A percentile compares a stretch with the other conserved stretches of the same genome.
These are phyloP conservation scores for Anaspis maculata DNA, from an alignment of 2,888 invertebrate genomes.

Conservation along the genomic window DNA sequence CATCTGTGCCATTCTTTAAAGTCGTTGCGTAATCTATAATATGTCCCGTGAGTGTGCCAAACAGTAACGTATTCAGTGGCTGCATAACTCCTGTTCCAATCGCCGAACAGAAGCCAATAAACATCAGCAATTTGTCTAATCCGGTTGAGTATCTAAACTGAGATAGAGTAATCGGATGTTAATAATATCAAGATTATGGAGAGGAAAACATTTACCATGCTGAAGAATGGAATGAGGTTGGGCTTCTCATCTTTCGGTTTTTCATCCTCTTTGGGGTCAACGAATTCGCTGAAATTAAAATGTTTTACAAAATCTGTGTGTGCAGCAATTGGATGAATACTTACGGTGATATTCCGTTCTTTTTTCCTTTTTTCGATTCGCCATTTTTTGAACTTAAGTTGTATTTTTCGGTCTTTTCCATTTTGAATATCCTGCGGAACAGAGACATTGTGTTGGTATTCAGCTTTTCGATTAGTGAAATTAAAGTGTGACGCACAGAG, in stretches of 20 bases:
- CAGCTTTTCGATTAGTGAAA: no score
- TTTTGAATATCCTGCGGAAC: no score
- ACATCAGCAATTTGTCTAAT: slow-evolving; percentile 51
- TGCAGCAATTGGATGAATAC: background rate
- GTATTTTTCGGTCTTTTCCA: slow-evolving; percentile 7
- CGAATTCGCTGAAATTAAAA: slow-evolving; percentile 7
- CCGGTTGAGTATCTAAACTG: slow-evolving; percentile 60
- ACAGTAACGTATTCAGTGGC: slow-evolving; percentile 60
- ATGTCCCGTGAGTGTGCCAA: slow-evolving; percentile 55
- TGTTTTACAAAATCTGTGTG: background rate
- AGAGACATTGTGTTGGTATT: no score
- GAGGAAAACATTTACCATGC: slow-evolving; percentile 8
- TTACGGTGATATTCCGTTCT: slow-evolving; percentile 3
- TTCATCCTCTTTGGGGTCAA: slow-evolving; percentile 3
- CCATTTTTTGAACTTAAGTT: slow-evolving; percentile 1
- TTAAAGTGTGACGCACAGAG: no score
- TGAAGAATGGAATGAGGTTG: slow-evolving; percentile 3
- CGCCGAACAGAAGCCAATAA: slow-evolving; percentile 4
- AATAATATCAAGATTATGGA: no score
- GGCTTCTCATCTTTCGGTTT: slow-evolving; percentile 4
- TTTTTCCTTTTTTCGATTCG: no score
- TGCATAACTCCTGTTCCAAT: slow-evolving; percentile 53
- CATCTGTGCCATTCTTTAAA: slow-evolving; percentile 21
- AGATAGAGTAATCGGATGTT: slow-evolving; percentile 13
- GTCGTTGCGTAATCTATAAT: slow-evolving; percentile 43